Percentiles rank a stretch among this genome's conserved stretches.
These are phyloP conservation scores for Macrotus californicus DNA, from an alignment of 2,113 vertebrate species.

Conservation along the genomic window DNA sequence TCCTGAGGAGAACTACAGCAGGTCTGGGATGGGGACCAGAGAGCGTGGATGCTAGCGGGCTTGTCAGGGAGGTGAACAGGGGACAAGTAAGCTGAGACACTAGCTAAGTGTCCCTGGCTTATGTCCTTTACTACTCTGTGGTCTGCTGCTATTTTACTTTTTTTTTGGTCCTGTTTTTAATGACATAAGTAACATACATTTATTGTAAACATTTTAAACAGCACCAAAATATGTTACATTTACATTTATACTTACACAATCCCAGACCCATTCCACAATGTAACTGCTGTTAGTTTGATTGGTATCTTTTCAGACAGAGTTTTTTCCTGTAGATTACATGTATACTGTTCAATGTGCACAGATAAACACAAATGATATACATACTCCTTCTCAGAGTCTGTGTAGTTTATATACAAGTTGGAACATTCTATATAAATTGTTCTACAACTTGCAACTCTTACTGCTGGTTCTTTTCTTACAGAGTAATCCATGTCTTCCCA, in stretches of 20 bases:
- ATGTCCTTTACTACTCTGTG: background rate
- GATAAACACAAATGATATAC: background rate
- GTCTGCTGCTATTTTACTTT: background rate
- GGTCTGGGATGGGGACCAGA: slow-evolving; percentile 73
- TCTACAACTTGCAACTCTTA: background rate
- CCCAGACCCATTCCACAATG: background rate
- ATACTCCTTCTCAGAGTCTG: background rate
- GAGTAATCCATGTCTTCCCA: background rate
- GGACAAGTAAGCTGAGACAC: background rate
- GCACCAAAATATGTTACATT: background rate
- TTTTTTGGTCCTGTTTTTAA: background rate
- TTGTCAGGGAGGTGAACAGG: background rate
- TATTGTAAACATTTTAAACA: slow-evolving; percentile 25
- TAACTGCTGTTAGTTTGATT: slow-evolving; percentile 1
- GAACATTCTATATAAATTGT: background rate
- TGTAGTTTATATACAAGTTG: background rate
- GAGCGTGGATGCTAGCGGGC: background rate
- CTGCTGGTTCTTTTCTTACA: background rate
- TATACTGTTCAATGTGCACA: background rate
- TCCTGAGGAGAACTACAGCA: slow-evolving; percentile 93
- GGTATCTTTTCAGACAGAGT: background rate
- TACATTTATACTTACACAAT: background rate
- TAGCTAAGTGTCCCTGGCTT: background rate
- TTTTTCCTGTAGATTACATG: background rate
- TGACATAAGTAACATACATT: background rate